Percentiles rank a stretch among this genome's conserved stretches.
Evolutionary conservation across 2,113 vertebrate species (phyloP).

Genomic region (Misgurnus anguillicaudatus): DNA sequence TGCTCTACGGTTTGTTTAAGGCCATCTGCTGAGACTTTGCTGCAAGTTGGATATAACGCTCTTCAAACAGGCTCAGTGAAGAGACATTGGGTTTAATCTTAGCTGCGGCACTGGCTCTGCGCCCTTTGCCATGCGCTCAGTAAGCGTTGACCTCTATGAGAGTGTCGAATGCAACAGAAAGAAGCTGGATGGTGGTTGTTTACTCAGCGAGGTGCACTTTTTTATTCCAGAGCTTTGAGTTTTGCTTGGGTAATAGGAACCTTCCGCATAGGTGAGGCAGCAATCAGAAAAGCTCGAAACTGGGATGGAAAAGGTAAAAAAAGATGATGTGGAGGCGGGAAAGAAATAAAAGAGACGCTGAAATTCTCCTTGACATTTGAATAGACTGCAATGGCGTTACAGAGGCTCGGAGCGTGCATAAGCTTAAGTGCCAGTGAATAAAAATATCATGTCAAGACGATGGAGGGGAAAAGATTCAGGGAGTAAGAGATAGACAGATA

Average conservation of each 20-base stretch:
- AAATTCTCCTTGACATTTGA: slow-evolving; percentile 64
- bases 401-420: slow-evolving; percentile 3
- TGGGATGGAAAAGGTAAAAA: slow-evolving; percentile 5
- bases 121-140: slow-evolving; percentile 4
- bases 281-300: slow-evolving; percentile 34
- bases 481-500: slow-evolving; percentile 39
- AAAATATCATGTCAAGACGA: slow-evolving; percentile 68
- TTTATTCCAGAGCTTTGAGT: slow-evolving; percentile 16
- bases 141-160: slow-evolving; percentile 4
- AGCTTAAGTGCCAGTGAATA: slow-evolving; percentile 62
- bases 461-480: slow-evolving; percentile 1
- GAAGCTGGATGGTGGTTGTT: not conserved
- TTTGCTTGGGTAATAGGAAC: slow-evolving; percentile 45
- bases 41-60: slow-evolving; percentile 37
- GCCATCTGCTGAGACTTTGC: slow-evolving; percentile 38
- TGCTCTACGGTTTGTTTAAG: slow-evolving; percentile 23
- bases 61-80: slow-evolving; percentile 33
- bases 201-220: slow-evolving; percentile 26
- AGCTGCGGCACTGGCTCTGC: slow-evolving; percentile 2
- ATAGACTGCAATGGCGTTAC: slow-evolving; percentile 48
- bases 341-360: slow-evolving; percentile 46
- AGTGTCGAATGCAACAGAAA: not conserved
- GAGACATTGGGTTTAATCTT: slow-evolving; percentile 43
- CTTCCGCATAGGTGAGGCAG: not conserved
- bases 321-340: slow-evolving; percentile 13